phyloP scores from a whole-genome alignment of 2,113 vertebrate genomes.

The Apodemus speciosus region DNA sequence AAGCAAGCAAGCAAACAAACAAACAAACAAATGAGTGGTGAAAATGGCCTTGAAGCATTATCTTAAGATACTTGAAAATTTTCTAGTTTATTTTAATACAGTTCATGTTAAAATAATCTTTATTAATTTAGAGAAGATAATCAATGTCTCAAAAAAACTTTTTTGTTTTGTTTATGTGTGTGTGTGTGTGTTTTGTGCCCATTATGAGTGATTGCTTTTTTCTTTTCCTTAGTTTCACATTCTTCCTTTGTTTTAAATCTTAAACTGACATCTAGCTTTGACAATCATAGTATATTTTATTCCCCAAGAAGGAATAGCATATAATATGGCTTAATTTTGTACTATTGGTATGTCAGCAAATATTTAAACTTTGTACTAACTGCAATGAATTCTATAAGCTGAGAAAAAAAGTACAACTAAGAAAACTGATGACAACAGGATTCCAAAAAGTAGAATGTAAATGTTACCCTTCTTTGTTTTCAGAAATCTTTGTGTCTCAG shows the following conservation, averaged over 20 bases:
- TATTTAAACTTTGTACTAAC: constrained; percentile 99
- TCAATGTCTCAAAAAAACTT: constrained; percentile 94
- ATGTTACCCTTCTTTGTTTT: no score
- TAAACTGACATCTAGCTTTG: constrained; percentile 99
- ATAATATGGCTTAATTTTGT: constrained; percentile 99
- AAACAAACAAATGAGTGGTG: constrained; percentile 88
- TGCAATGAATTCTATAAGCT: constrained; percentile 99
- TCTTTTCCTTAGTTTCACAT: constrained; percentile 91
- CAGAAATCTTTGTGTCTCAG: no score
- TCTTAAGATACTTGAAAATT: constrained; percentile 99
- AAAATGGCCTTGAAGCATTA: constrained; percentile 94
- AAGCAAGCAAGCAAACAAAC: constrained; percentile 81
- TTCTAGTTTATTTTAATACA: constrained; percentile 84
- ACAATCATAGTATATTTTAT: constrained; percentile 99
- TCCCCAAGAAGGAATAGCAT: constrained; percentile 95
- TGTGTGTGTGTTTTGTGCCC: constrained; percentile 88
- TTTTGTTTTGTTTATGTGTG: constrained; percentile 65
- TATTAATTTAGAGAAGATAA: constrained; percentile 95
- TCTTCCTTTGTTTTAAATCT: constrained; percentile 93
- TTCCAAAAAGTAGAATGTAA: no score
- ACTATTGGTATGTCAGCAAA: constrained; percentile 99
- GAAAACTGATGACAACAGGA: no score
- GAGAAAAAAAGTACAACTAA: constrained; percentile 64
- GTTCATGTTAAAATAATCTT: constrained; percentile 88
- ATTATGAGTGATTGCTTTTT: constrained; percentile 92